phyloP scores from a whole-genome alignment of 2,113 vertebrate species.

The Ptilorrhoa leucosticta region DNA sequence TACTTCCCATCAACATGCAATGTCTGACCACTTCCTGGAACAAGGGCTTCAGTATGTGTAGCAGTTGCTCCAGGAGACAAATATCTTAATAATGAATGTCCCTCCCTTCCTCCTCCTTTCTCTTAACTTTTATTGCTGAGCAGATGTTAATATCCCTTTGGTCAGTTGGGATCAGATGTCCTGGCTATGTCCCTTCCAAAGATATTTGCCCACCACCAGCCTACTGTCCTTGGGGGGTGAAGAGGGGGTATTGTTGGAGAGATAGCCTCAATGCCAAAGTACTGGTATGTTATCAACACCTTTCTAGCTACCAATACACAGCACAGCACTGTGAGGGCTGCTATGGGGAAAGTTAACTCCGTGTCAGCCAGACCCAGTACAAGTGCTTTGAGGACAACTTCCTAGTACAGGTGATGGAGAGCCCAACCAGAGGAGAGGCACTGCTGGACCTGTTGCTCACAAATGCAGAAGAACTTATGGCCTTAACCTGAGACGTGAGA shows the following conservation, averaged over 20 bases:
- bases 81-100: not conserved
- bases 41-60: not conserved
- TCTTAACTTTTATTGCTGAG: not conserved
- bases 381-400: not conserved
- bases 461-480: not conserved
- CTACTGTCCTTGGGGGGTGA: not conserved
- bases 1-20: not conserved
- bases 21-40: not conserved
- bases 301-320: not conserved
- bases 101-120: not conserved
- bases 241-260: not conserved
- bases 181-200: not conserved
- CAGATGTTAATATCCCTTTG: not conserved
- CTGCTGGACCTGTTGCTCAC: not conserved
- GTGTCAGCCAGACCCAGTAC: not conserved
- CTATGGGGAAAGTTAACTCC: not conserved
- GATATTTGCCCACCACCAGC: not conserved
- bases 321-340: not conserved
- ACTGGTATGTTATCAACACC: not conserved
- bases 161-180: not conserved
- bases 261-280: not conserved
- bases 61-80: not conserved
- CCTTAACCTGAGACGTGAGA: not conserved
- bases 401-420: not conserved
- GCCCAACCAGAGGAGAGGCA: not conserved